Evolutionary conservation across 35 echinoderm and acorn worm species (phyloP).

Genomic region (Apostichopus parvimensis): DNA sequence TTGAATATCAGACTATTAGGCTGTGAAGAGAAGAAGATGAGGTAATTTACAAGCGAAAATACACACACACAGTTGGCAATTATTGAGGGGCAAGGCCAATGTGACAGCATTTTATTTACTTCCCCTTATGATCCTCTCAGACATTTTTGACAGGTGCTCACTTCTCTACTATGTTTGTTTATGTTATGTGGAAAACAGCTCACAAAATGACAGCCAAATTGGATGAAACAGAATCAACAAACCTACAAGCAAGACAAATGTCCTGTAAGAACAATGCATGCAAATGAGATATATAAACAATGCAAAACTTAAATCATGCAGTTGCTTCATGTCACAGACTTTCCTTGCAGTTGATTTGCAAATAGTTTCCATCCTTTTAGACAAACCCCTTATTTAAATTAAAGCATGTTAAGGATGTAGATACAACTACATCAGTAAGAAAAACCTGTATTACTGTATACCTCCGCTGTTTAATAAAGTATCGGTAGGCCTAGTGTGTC

Average conservation of each 20-base stretch:
- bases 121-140: no score
- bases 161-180: background rate
- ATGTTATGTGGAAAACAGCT: background rate
- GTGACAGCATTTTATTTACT: background rate
- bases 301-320: background rate
- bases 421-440: no score
- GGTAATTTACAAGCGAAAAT: background rate
- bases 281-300: background rate
- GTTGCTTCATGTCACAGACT: background rate
- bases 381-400: no score
- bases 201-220: background rate
- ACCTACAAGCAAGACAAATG: background rate
- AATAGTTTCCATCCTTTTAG: no score
- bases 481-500: no score
- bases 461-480: no score
- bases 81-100: background rate
- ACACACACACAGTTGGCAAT: background rate
- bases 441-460: no score
- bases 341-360: background rate
- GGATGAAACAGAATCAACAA: background rate
- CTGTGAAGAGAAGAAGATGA: slow-evolving; percentile 36
- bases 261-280: background rate
- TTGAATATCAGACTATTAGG: slow-evolving; percentile 91
- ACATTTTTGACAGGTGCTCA: no score
- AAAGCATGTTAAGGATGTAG: no score